Evolutionary conservation across 2,888 invertebrate genomes (phyloP).

Genomic region (Synergus itoensis): DNA sequence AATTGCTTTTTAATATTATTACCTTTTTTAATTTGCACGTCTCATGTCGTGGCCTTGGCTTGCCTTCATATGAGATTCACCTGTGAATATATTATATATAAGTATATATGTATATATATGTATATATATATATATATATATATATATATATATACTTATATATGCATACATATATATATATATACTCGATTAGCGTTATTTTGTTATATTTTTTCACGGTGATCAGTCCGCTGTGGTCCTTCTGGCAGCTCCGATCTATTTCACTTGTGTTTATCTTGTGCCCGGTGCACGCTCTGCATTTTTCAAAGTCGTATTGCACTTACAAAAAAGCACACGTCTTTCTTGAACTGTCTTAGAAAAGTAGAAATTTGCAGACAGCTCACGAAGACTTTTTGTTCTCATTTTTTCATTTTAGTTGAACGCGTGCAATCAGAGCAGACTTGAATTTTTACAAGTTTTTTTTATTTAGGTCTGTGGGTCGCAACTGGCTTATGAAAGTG

Average conservation of each 20-base stretch:
- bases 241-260: constrained; percentile 45
- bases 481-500: neutral
- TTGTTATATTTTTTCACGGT: constrained; percentile 63
- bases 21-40: constrained; percentile 77
- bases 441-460: neutral
- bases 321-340: constrained; percentile 16
- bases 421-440: neutral
- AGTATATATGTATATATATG: constrained; percentile 58
- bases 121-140: constrained; percentile 45
- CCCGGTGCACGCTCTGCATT: constrained; percentile 46
- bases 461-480: neutral
- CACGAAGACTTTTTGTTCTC: constrained; percentile 27
- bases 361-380: constrained; percentile 37
- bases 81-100: constrained; percentile 72
- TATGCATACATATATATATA: constrained; percentile 58
- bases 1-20: constrained; percentile 73
- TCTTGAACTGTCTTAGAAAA: constrained; percentile 38
- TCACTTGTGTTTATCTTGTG: constrained; percentile 17
- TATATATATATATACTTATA: constrained; percentile 47
- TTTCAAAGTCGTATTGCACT: constrained; percentile 37
- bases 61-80: constrained; percentile 77
- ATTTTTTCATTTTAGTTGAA: constrained; percentile 37
- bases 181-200: constrained; percentile 66
- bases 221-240: constrained; percentile 59
- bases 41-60: constrained; percentile 78